Evolutionary conservation across 2,888 invertebrate species (phyloP), one percentile per base, ranked within the genome.

Genomic region (Willowsia nigromaculata): DNA sequence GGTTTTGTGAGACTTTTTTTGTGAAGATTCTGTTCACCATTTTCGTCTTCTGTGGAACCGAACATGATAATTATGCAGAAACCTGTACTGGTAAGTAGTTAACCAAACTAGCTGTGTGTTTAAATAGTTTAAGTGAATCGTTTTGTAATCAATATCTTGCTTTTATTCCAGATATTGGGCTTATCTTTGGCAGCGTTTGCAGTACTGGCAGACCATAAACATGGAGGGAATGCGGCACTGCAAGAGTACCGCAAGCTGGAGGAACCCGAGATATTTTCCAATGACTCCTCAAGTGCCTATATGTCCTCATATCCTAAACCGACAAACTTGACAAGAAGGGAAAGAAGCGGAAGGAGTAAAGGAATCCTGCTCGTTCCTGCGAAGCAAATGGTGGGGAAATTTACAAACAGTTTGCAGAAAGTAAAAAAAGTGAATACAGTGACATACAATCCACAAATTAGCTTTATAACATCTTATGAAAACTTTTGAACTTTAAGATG

Each of bases 311-410:
- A 76, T 27, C 50, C 76, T 1, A 76, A 76, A 27, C 1, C 7
- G n/a, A 15, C n/a, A 1, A 80, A 80, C 37, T 27, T 80, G n/a
- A 80, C 80, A 18, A 53, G 80, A 18, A 30, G 80, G 13, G 80
- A 53, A 27, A 53, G 80, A 22, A 80, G 18, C 33, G 80, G 80
- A 13, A 80, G 80, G 25, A 80, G 80, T 22, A 80, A 80, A n/a
- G 80, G 80, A 3, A 56, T 56, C 22, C 37, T 33, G 11, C 37
- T 56, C 1, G 18, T 80, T 4, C 80, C 80, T 15, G 6, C 56
- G 1, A 80, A 80, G 37, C 33, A 80, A 80, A 80, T 18, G 56
- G 80, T 80, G 22, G 25, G 56, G n/a, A n/a, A n/a, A n/a, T n/a
- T n/a, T n/a, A n/a, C n/a, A n/a, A n/a, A n/a, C n/a, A n/a, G n/a